Evolutionary conservation across 2,797 vertebrate genomes (phyloP).

Genomic region (Arctocebus calabarensis): DNA sequence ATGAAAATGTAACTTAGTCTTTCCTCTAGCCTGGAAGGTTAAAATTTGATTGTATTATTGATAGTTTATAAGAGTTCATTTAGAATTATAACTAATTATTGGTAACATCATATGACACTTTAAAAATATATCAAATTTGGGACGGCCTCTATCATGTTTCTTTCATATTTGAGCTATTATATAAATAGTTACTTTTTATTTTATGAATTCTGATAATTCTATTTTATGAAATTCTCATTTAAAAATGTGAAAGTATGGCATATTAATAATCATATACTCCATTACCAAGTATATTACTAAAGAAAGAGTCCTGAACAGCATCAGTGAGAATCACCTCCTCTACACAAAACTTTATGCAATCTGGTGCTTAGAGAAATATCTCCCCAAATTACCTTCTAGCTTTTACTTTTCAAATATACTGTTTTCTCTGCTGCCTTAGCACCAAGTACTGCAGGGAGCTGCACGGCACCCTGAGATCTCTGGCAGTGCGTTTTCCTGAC

Average conservation of each 20-base stretch:
- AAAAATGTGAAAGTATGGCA: background rate
- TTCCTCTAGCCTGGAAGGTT: background rate
- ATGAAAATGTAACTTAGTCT: background rate
- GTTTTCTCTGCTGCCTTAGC: background rate
- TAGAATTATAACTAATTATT: background rate
- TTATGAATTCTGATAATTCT: background rate
- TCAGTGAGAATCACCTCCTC: background rate
- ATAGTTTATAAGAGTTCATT: background rate
- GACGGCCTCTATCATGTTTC: background rate
- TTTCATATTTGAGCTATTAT: background rate
- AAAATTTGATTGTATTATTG: constrained; percentile 11
- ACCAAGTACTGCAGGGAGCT: background rate
- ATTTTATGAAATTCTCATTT: background rate
- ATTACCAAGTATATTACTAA: background rate
- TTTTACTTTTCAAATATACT: background rate
- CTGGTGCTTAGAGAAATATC: background rate
- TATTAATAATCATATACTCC: background rate
- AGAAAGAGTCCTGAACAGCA: background rate
- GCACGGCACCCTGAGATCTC: background rate
- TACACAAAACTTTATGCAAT: background rate
- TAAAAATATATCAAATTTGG: background rate
- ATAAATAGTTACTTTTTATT: background rate
- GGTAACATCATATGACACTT: background rate
- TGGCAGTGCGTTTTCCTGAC: background rate
- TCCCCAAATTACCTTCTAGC: background rate